Evolutionary conservation across 2,113 vertebrate species (phyloP), one percentile per base, ranked within the genome.

Genomic region (Numida meleagris): DNA sequence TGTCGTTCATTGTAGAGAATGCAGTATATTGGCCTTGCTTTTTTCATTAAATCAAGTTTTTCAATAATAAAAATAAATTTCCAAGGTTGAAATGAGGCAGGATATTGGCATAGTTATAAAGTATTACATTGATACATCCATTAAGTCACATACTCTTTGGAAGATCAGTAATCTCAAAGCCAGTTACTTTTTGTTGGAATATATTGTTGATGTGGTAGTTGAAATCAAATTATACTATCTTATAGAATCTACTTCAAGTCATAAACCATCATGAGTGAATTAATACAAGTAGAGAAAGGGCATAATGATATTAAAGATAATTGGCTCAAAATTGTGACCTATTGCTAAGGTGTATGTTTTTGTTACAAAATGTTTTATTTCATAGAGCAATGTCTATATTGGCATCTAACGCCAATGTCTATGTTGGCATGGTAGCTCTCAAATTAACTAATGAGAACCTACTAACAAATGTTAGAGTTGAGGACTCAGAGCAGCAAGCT

Each of bases 41-140:
- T 53, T 82, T 72, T 79, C 40, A 75, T 92, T 77, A 81, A 84
- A 80, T 88, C 36, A 83, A 74, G 45, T 42, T 86, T 88, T 73
- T 91, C 61, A 81, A 66, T 70, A 90, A 89, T 93, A 88, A 92
- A 50, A 88, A 59, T 76, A 81, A 78, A 92, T 92, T 70, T 40
- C 14, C 43, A 68, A 84, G 63, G 57, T 87, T 89, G 82, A 24
- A 94, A 25, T 45, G 43, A 62, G 45, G 45, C n/a, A 51, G 20
- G 57, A 51, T 91, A 87, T 88, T 83, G 59, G 85, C 42, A 19
- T 20, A 78, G 46, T 57, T 95, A 53, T 40, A 84, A 70, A 77
- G 8, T 63, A 58, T 89, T 74, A 59, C 81, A 48, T 2, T 46
- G 42, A 45, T 80, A 31, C 2, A 5, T 68, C 71, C 45, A 31